Base-by-base conservation (phyloP, 1,140 invertebrate genomes). In the Diachasmimorpha longicaudata region DNA sequence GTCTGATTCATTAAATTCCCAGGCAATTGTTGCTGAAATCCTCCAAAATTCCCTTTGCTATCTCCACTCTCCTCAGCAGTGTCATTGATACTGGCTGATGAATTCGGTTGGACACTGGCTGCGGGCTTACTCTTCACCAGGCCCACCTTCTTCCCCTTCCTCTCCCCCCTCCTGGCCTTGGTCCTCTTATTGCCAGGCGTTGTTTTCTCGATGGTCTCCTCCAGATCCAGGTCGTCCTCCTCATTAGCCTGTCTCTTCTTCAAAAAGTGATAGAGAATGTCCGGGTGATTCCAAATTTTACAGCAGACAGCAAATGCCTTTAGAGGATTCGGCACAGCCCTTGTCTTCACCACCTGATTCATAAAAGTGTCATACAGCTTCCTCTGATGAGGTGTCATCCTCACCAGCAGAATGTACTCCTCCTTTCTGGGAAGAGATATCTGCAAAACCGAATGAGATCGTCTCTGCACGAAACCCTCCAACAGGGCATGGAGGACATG, bases 231-330 rank as follows among this genome's bases (percentile, higher is more conserved):
- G 90, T 98, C 97, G 80, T 96, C 93, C 48, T 95, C 95, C 79
- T 95, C 95, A 31, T 93, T 93, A 67, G 92, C 92, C 80, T 93
- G 93, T 72, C 94, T 92, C 85, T 97, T 96, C 82, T 94, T 93
- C 58, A 98, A 85, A 85, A 98, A 96, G 85, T 97, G 94, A 84
- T 97, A 97, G 37, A 99, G 86, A 67, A 99, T 95, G 89, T 99
- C 98, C 0, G 98, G 98, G 90, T 99, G 98, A 86, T 99, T 99
- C 98, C 98, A 99, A 79, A 99, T 99, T 90, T 99, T 99, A 85
- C 97, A 99, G 87, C 98, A 99, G 70, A 99, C 96, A 48, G 98
- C 96, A 90, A 99, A 99, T 4, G 98, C 97, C 87, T 98, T 98
- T 11, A 99, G 90, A 0, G 98, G 97, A 91, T 99, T 99, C 6